These are phyloP conservation scores for Aricia artaxerxes DNA, from an alignment of 2,888 invertebrate genomes.

Conservation along the genomic window DNA sequence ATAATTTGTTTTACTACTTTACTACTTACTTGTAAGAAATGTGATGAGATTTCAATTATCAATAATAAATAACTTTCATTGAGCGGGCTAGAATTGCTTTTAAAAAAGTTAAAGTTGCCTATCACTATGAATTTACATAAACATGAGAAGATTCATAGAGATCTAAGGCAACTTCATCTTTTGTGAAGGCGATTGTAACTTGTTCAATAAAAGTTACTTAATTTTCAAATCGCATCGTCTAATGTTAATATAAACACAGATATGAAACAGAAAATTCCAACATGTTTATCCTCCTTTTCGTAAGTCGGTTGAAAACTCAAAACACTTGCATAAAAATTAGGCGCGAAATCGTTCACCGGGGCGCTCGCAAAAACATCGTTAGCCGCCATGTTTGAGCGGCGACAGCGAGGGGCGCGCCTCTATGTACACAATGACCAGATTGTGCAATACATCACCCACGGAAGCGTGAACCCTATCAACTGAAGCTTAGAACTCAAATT, in stretches of 20 bases:
- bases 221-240: no score
- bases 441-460: conserved; percentile 30
- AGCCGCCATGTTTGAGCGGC: conserved; percentile 77
- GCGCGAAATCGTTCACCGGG: conserved; percentile 77
- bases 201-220: no score
- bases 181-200: no score
- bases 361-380: conserved; percentile 76
- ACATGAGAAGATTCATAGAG: no score
- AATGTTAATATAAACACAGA: background rate
- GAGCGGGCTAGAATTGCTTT: no score
- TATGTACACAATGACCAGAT: conserved; percentile 70
- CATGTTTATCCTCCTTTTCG: background rate
- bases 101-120: no score
- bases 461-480: conserved; percentile 40
- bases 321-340: conserved; percentile 69
- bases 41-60: no score
- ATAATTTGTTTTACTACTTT: no score
- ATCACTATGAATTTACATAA: no score
- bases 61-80: no score
- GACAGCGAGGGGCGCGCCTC: conserved; percentile 77
- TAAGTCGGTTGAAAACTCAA: conserved; percentile 46
- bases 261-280: background rate
- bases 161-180: no score
- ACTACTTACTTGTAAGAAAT: no score
- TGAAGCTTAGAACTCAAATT: conserved; percentile 47